phyloP scores from a whole-genome alignment of 2,888 invertebrate genomes.

The Zaprionus bogoriensis region DNA sequence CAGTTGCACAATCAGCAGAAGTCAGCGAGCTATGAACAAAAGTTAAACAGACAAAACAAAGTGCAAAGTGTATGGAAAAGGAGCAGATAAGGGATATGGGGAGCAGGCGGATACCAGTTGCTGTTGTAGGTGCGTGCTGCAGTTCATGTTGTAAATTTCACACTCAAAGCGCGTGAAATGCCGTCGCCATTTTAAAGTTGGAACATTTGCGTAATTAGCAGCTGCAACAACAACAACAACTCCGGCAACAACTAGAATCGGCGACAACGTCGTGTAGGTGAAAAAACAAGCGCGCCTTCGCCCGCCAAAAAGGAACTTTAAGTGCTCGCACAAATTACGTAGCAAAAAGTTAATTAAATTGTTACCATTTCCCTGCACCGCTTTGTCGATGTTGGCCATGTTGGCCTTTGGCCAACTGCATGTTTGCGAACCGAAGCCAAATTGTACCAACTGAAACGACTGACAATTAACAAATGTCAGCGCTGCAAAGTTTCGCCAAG shows the following conservation, averaged over 20 bases:
- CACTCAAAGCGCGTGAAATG: conserved; percentile 53
- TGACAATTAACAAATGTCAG: conserved; percentile 76
- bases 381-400: conserved; percentile 44
- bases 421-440: conserved; percentile 47
- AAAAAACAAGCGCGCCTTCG: neutral
- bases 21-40: conserved; percentile 72
- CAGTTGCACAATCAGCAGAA: conserved; percentile 72
- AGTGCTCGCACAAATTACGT: conserved; percentile 51
- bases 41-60: conserved; percentile 74
- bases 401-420: conserved; percentile 75
- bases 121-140: conserved; percentile 18
- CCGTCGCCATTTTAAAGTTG: conserved; percentile 60
- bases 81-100: conserved; percentile 1
- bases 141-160: conserved; percentile 44
- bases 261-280: too few species aligned
- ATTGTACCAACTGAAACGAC: neutral
- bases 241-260: conserved; percentile 2
- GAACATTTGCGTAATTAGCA: conserved; percentile 75
- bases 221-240: conserved; percentile 9
- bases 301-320: conserved; percentile 33
- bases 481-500: conserved; percentile 30
- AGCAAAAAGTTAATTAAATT: conserved; percentile 72
- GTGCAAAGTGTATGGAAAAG: conserved; percentile 42
- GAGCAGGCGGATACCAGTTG: neutral
- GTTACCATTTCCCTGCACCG: conserved; percentile 54